Percentiles rank a stretch among this genome's conserved stretches.
Conservation (phyloP, 1,140 invertebrate species). For the Sinonovacula constricta region DNA sequence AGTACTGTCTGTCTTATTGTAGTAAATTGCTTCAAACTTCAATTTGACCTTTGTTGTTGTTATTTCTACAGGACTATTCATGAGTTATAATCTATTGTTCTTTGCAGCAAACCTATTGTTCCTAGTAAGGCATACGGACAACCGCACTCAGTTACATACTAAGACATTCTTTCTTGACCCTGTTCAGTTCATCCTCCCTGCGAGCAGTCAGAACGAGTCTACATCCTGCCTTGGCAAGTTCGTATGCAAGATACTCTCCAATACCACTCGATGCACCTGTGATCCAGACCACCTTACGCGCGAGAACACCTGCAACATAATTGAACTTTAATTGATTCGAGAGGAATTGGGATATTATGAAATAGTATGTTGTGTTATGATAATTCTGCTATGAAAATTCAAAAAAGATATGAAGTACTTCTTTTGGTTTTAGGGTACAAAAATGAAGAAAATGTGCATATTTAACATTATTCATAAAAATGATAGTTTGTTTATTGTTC, state of each 20-base stretch:
- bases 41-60: background rate
- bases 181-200: conserved; percentile 84
- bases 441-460: no score
- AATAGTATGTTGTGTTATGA: no score
- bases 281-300: conserved; percentile 91
- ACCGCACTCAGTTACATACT: conserved; percentile 76
- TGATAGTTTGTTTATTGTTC: no score
- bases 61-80: background rate
- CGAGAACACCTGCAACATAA: conserved; percentile 79
- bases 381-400: no score
- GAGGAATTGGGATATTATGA: no score
- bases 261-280: conserved; percentile 94
- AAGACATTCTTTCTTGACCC: conserved; percentile 86
- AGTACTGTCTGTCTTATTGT: background rate
- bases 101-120: background rate
- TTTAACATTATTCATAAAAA: no score
- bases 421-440: no score
- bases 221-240: conserved; percentile 85
- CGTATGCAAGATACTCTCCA: conserved; percentile 87
- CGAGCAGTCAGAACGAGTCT: conserved; percentile 89
- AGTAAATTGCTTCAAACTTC: background rate
- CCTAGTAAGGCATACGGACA: background rate
- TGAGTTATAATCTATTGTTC: background rate
- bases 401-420: no score
- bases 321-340: no score